Evolutionary conservation across 2,888 invertebrate genomes (phyloP), one percentile per base, ranked within the genome.

Genomic region (Xanthorhoe spadicearia): DNA sequence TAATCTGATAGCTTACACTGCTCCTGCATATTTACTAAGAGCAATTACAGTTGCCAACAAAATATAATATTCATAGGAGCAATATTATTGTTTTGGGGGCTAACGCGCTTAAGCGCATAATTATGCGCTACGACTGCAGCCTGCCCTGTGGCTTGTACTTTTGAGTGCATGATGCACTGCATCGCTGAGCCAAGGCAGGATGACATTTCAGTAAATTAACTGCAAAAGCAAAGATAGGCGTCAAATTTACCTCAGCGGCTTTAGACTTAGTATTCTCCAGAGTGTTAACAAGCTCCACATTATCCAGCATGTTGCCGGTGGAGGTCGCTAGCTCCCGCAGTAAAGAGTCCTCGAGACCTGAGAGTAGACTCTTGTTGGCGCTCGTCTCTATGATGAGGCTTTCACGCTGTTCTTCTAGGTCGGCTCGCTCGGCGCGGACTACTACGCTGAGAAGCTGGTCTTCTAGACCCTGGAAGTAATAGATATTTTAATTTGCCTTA

Each of bases 301-400:
- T 98, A 82, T 98, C 98, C 80, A 98, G 88, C 97, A 98, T 98
- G 87, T 98, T 98, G 15, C 98, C 98, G 0, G 96, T 96, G 0
- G 97, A 97, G 0, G 96, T 96, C 1, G 98, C 96, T 75, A 98
- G 90, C 82, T 98, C 98, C 54, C 96, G 89, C 1, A 98, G 92
- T 60, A 98, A 88, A 0, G 97, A 97, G 83, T 98, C 97, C 81
- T 98, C 98, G 0, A 98, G 89, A 52, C 96, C 95, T 62, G 97
- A 96, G 57, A 98, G 90, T 3, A 98, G 87, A 76, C 95, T 96
- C 83, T 97, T 97, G 86, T 98, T 98, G 69, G 96, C 96, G 78
- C 97, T 97, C 0, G 97, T 98, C 85, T 98, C 97, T 19, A 95
- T 93, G 69, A 98, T 97, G 9, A 98, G 94, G 17, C 90, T 94